A percentile compares a stretch with the other conserved stretches of the same genome.
Conservation (phyloP, 1,140 invertebrate species). For the Anthonomus grandis region DNA sequence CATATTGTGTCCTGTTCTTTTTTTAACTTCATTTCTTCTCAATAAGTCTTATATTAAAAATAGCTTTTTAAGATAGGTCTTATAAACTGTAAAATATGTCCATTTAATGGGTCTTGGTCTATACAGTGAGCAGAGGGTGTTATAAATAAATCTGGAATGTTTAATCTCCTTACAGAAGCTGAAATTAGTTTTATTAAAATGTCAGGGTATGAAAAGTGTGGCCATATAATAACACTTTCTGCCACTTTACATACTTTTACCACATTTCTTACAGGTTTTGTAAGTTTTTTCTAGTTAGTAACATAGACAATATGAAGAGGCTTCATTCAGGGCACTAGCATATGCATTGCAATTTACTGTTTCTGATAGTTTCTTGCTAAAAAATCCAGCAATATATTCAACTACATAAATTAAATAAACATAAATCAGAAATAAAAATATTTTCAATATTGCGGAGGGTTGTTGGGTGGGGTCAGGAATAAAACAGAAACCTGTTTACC, state of each 20-base stretch:
- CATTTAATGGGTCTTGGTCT: not conserved
- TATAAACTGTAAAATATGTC: too few species aligned
- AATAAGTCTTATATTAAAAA: not conserved
- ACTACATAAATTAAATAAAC: not conserved
- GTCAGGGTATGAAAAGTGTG: too few species aligned
- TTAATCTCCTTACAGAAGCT: not conserved
- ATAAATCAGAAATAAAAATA: not conserved
- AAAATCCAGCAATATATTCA: not conserved
- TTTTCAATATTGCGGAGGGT: too few species aligned
- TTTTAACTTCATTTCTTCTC: not conserved
- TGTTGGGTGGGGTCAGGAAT: too few species aligned
- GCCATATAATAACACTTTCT: not conserved
- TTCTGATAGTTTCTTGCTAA: not conserved
- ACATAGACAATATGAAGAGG: too few species aligned
- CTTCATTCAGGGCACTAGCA: too few species aligned
- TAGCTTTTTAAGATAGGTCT: not conserved
- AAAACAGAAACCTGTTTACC: too few species aligned
- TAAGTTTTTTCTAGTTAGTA: not conserved
- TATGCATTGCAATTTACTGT: not conserved
- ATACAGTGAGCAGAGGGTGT: not conserved
- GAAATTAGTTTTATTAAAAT: not conserved
- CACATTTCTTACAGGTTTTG: not conserved
- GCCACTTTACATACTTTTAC: not conserved
- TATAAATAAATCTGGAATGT: not conserved
- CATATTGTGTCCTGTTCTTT: not conserved